These are phyloP conservation scores for Cassiopea andromeda DNA, from an alignment of 30 jellyfish, hydroid and myxozoan genomes.

Conservation along the genomic window DNA sequence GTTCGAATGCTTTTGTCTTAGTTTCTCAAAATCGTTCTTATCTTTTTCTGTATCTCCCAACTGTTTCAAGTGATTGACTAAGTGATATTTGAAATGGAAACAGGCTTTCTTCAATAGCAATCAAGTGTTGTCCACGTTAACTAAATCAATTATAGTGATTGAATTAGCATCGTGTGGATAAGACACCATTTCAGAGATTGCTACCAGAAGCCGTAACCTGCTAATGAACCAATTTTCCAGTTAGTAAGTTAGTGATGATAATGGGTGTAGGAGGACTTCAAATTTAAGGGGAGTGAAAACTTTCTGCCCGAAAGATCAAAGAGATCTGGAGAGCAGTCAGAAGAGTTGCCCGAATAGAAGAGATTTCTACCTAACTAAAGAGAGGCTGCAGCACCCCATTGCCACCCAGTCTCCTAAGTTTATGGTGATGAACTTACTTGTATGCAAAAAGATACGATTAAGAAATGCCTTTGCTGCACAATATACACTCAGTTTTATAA, in stretches of 20 bases:
- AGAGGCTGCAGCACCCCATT: too few species aligned
- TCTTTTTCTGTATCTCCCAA: background rate
- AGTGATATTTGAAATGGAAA: background rate
- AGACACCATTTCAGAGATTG: conserved; percentile 6
- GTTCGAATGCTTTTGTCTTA: too few species aligned
- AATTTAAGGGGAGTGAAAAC: background rate
- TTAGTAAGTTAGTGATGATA: background rate
- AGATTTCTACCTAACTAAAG: too few species aligned
- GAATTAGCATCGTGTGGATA: background rate
- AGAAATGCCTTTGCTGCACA: too few species aligned
- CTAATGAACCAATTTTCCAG: conserved; percentile 1
- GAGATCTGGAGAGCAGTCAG: too few species aligned
- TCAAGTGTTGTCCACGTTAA: background rate
- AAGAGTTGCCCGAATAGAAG: too few species aligned
- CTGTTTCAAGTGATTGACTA: background rate
- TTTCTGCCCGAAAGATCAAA: too few species aligned
- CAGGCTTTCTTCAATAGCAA: background rate
- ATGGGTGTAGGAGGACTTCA: background rate
- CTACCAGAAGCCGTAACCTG: background rate
- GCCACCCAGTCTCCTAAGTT: too few species aligned
- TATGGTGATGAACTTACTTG: too few species aligned
- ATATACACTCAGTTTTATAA: too few species aligned
- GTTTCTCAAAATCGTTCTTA: background rate
- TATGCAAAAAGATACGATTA: too few species aligned
- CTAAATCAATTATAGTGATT: conserved; percentile 4